phyloP scores from a whole-genome alignment of 1,140 invertebrate species.

The Chionoecetes opilio region DNA sequence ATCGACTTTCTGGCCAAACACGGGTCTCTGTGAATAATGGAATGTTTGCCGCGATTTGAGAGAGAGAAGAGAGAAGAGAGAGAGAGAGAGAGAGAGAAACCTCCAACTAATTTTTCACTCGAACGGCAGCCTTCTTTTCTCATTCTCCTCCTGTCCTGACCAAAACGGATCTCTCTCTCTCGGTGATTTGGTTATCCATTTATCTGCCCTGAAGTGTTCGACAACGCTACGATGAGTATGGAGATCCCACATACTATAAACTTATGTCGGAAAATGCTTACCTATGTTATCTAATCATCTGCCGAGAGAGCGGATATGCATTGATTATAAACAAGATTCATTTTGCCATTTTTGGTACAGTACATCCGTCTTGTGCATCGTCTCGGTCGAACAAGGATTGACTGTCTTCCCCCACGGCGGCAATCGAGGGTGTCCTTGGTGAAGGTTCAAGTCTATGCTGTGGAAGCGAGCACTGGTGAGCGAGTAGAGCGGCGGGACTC shows the following conservation, averaged over 20 bases:
- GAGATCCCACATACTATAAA: background rate
- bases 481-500: background rate
- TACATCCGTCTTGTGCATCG: background rate
- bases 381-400: background rate
- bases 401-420: background rate
- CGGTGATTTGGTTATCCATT: background rate
- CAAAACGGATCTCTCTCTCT: background rate
- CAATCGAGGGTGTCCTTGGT: background rate
- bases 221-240: background rate
- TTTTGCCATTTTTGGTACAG: too few relatives aligned
- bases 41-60: background rate
- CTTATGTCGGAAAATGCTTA: too few relatives aligned
- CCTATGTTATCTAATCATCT: too few relatives aligned
- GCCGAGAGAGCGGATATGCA: too few relatives aligned
- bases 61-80: background rate
- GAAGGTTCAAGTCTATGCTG: background rate
- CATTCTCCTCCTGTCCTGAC: background rate
- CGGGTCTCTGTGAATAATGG: background rate
- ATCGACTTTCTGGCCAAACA: background rate
- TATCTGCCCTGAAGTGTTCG: background rate
- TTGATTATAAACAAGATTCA: too few relatives aligned
- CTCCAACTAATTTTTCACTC: background rate
- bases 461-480: background rate
- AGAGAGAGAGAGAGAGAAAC: constrained; percentile 18
- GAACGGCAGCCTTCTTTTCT: background rate